Percentiles rank a stretch among this genome's conserved stretches.
Conservation (phyloP, 2,888 invertebrate species). For the Campoplex capitator region DNA sequence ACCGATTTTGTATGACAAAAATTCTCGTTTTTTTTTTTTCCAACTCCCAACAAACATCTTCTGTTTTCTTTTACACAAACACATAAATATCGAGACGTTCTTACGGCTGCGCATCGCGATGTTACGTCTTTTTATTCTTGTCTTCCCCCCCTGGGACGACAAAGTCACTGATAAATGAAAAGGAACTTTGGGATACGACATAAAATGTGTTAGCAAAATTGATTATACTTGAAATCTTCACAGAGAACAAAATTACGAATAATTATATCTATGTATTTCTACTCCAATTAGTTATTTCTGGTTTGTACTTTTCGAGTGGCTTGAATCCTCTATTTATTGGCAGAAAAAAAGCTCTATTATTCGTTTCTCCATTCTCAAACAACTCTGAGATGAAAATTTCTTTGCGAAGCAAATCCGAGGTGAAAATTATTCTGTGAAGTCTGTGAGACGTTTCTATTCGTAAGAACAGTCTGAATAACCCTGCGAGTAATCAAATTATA, state of each 20-base stretch:
- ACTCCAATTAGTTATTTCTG: not conserved
- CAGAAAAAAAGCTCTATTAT: no score
- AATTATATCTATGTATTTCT: not conserved
- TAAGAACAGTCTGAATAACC: no score
- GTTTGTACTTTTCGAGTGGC: not conserved
- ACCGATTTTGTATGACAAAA: constrained; percentile 68
- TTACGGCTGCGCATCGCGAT: not conserved
- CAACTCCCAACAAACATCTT: not conserved
- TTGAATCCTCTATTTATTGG: not conserved
- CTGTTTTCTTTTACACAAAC: not conserved
- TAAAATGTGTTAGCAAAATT: constrained; percentile 9
- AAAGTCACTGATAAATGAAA: constrained; percentile 24
- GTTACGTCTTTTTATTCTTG: not conserved
- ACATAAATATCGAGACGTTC: constrained; percentile 11
- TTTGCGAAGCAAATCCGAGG: no score
- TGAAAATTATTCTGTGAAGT: no score
- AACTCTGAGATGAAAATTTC: no score
- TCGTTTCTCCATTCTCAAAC: no score
- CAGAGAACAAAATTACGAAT: constrained; percentile 1
- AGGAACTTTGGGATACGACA: constrained; percentile 50
- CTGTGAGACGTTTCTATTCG: no score
- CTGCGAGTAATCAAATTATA: no score
- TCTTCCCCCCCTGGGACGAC: constrained; percentile 41
- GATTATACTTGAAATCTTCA: not conserved
- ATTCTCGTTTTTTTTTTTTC: not conserved